phyloP scores from a whole-genome alignment of 2,113 vertebrate species.

The Pteropus alecto region DNA sequence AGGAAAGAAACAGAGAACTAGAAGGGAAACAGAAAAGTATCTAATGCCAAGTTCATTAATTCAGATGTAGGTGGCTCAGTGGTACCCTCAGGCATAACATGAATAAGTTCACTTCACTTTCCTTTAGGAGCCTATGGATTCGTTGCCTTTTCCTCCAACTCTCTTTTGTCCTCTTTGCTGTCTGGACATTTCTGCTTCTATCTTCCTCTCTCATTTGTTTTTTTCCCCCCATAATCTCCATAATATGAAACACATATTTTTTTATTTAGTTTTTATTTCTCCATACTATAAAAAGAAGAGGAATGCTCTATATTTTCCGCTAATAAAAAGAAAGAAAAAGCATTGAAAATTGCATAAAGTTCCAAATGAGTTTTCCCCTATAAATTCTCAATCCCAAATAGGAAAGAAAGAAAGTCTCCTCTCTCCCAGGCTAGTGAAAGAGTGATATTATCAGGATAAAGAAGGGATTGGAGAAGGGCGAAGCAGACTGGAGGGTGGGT shows the following conservation, averaged over 20 bases:
- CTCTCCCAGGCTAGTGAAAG: neutral
- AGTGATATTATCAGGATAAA: neutral
- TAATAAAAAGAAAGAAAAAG: conserved; percentile 16
- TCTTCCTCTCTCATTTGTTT: neutral
- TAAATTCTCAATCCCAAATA: neutral
- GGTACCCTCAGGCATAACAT: neutral
- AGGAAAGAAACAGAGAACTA: neutral
- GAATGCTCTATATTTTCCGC: neutral
- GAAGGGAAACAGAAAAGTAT: neutral
- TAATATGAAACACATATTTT: conserved; percentile 29
- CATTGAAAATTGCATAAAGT: neutral
- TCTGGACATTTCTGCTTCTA: conserved; percentile 25
- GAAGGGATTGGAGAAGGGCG: neutral
- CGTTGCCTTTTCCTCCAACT: neutral
- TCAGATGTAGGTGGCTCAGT: neutral
- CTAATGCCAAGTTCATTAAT: neutral
- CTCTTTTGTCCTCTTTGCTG: neutral
- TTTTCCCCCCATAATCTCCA: neutral
- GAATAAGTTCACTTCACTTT: neutral
- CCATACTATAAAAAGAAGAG: conserved; percentile 7
- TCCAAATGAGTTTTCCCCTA: neutral
- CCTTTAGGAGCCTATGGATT: neutral
- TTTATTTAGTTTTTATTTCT: conserved; percentile 16
- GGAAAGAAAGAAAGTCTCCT: neutral
- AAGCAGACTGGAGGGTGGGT: neutral